Evolutionary conservation across 1,140 invertebrate species (phyloP).

Genomic region (Trichomalopsis sarcophagae): DNA sequence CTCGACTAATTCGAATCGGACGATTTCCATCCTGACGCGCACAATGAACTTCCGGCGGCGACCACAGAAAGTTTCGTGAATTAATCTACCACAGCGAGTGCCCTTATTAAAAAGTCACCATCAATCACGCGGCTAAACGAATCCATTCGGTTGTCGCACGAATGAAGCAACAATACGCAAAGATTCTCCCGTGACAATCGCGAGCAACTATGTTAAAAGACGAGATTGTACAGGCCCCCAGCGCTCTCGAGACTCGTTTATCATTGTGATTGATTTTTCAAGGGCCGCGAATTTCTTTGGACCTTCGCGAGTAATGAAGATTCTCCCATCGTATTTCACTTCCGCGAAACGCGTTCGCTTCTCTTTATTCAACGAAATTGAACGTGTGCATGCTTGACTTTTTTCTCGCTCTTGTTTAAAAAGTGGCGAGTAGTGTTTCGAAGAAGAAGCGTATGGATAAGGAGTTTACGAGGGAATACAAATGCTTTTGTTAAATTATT

Average conservation of each 20-base stretch:
- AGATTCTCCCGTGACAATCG: not conserved
- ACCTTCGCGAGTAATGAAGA: not conserved
- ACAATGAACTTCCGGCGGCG: no score
- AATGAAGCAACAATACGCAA: not conserved
- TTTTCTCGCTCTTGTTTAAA: not conserved
- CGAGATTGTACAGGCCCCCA: not conserved
- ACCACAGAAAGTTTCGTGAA: no score
- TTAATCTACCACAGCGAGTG: no score
- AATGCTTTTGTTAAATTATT: constrained; percentile 5
- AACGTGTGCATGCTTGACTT: not conserved
- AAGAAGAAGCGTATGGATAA: not conserved
- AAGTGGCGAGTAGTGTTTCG: not conserved
- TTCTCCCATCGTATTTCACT: not conserved
- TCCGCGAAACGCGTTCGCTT: not conserved
- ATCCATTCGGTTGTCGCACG: no score
- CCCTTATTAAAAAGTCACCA: not conserved
- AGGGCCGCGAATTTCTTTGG: not conserved
- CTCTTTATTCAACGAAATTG: not conserved
- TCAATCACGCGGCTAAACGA: not conserved
- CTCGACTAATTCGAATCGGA: no score
- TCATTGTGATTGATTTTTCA: not conserved
- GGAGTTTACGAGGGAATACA: not conserved
- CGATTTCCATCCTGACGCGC: no score
- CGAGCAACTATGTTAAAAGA: not conserved
- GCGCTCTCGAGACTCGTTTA: not conserved